phyloP scores from a whole-genome alignment of 2,888 invertebrate genomes.

The Phrixothrix hirtus region DNA sequence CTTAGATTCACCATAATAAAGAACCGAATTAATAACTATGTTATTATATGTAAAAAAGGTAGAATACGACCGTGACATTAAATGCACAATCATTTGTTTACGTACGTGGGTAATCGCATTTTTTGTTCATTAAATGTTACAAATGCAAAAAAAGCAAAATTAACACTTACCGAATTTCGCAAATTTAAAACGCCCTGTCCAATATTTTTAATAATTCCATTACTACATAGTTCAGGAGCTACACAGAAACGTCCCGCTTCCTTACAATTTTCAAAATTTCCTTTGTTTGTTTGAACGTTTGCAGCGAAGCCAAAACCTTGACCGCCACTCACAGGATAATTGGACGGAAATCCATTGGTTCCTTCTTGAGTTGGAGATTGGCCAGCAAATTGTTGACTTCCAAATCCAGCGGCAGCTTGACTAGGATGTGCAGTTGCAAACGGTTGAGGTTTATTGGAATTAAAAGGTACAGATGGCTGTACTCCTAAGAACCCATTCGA shows the following conservation, averaged over 20 bases:
- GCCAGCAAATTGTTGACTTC: constrained; percentile 7
- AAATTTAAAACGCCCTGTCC: constrained; percentile 59
- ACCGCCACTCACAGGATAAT: neutral
- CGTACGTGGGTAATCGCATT: neutral
- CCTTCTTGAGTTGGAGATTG: constrained; percentile 15
- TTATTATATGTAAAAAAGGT: neutral
- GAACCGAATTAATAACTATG: neutral
- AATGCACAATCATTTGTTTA: neutral
- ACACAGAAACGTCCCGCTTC: constrained; percentile 67
- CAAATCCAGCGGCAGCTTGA: too few relatives aligned
- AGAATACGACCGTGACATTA: neutral
- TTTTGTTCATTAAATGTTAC: too few relatives aligned
- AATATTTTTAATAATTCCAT: constrained; percentile 63
- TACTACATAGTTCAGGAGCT: constrained; percentile 62
- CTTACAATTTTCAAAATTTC: constrained; percentile 55
- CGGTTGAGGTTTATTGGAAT: constrained; percentile 20
- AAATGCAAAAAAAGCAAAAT: too few relatives aligned
- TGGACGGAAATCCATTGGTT: neutral
- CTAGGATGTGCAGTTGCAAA: constrained; percentile 15
- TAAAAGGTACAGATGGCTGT: constrained; percentile 46
- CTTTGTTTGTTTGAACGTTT: neutral
- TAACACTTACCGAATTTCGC: constrained; percentile 62
- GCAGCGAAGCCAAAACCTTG: neutral
- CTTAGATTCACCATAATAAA: neutral
- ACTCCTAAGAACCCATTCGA: constrained; percentile 52